These are phyloP conservation scores for Hycleus phaleratus DNA, from an alignment of 1,140 invertebrate genomes.

Conservation along the genomic window DNA sequence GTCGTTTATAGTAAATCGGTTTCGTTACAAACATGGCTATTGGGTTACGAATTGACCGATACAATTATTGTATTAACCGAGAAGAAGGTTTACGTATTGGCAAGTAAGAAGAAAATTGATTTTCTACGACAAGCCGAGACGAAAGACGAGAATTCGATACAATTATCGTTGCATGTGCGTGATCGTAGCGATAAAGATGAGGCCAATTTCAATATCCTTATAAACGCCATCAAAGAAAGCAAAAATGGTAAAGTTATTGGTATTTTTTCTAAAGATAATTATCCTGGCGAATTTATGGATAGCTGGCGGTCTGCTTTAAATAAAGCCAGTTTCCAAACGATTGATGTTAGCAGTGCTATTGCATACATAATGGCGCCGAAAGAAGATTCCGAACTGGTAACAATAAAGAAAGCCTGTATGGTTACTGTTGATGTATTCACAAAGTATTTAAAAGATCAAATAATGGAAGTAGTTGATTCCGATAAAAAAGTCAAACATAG, in stretches of 20 bases:
- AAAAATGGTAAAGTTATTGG: conserved; percentile 86
- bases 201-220: conserved; percentile 83
- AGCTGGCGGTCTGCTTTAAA: conserved; percentile 76
- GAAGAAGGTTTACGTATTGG: conserved; percentile 78
- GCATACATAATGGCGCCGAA: conserved; percentile 90
- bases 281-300: conserved; percentile 87
- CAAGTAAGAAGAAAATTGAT: conserved; percentile 97
- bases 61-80: conserved; percentile 89
- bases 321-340: conserved; percentile 70
- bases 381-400: conserved; percentile 86
- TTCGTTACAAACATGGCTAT: conserved; percentile 92
- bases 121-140: conserved; percentile 90
- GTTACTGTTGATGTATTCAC: conserved; percentile 92
- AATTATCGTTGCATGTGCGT: conserved; percentile 78
- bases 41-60: conserved; percentile 94
- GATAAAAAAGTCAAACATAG: conserved; percentile 94
- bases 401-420: conserved; percentile 89
- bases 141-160: conserved; percentile 66
- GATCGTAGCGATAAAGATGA: conserved; percentile 95
- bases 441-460: conserved; percentile 94
- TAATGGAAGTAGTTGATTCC: conserved; percentile 97
- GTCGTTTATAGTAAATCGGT: conserved; percentile 94
- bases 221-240: conserved; percentile 78
- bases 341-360: conserved; percentile 79
- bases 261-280: conserved; percentile 92